Base-by-base conservation (phyloP, 2,888 invertebrate genomes). In the Synergus laeviventris region DNA sequence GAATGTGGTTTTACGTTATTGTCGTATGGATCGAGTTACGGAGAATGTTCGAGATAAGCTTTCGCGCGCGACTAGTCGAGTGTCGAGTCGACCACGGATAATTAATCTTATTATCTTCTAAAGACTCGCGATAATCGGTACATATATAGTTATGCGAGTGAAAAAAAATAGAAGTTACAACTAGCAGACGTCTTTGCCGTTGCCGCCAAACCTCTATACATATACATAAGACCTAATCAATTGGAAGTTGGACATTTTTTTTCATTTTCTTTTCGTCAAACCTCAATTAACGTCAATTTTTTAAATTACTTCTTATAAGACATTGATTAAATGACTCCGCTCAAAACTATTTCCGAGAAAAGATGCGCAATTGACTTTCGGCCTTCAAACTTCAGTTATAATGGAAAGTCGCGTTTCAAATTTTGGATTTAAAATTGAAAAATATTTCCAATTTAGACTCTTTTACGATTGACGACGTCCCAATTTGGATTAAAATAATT, bases 121-220 rank as follows among this genome's bases (percentile, higher is more conserved):
- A 66, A 66, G 45, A 45, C 24, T 45, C 45, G 42, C 45, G 42
- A 18, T 54, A 42, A 1, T 42, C 42, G 42, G 1, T 11, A 42
- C 12, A 18, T 11, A 42, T 42, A 18, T 54, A 54, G 54, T n/a
- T 54, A 54, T n/a, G n/a, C 2, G 1, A 31, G 21, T 1, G 4
- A 12, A 12, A 21, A 21, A 21, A 12, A 56, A 12, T 49, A 56
- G 12, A 54, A 21, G 11, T 56, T 21, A 21, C 21, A 56, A 21
- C 42, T 24, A 66, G 66, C 66, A 45, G 45, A 42, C 66, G 24
- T 45, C 45, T 66, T 66, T 66, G 66, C 45, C 66, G 66, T 66
- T 66, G 24, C 45, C 66, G 42, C 45, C 42, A 70, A 70, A 70
- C 49, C 49, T 70, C 14, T 45, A 38, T 62, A 11, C 18, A n/a